Base-by-base conservation (phyloP, 2,888 invertebrate species). In the Ormyrus nitidulus region DNA sequence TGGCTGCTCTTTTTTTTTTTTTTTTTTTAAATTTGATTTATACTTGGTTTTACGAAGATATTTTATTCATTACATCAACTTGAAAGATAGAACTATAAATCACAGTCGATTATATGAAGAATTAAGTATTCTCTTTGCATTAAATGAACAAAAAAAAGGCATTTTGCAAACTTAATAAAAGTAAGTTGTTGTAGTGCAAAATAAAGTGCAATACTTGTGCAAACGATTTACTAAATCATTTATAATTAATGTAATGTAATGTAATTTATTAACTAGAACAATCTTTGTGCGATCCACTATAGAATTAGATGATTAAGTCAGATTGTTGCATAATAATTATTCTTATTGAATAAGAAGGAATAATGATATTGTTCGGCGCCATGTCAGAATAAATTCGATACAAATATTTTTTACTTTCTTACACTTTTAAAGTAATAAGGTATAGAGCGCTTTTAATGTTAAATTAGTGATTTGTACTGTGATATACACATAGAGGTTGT, bases 381-480 rank as follows among this genome's bases (percentile, higher is more conserved):
- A 48, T 73, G 64, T 51, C 54, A 64, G 13, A 73, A 7, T 19
- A 64, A 72, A 56, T 46, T 9, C 0, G 9, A 5, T n/a, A 13
- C 48, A 13, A n/a, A n/a, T 7, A 9, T 66, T 69, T 9, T 69
- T 58, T 9, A 34, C 13, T 53, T 53, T 49, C 53, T 69, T 46
- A 5, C 19, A 8, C 53, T 44, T 8, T 13, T 65, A 68, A 59
- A 34, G 49, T 66, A 6, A 10, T 71, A 56, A 10, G 58, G 11
- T 19, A 19, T 19, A 46, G 54, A 51, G 64, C 48, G n/a, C 7
- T 64, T 70, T 54, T 49, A 13, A 44, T 53, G 61, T 34, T 58
- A 10, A 68, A 59, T 53, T 68, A 61, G 59, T 75, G 75, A 75
- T 69, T 78, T 62, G 8, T 70, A 19, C n/a, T 68, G 75, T 75